phyloP scores from a whole-genome alignment of 2,113 vertebrate genomes.

The Ranitomeya imitator region DNA sequence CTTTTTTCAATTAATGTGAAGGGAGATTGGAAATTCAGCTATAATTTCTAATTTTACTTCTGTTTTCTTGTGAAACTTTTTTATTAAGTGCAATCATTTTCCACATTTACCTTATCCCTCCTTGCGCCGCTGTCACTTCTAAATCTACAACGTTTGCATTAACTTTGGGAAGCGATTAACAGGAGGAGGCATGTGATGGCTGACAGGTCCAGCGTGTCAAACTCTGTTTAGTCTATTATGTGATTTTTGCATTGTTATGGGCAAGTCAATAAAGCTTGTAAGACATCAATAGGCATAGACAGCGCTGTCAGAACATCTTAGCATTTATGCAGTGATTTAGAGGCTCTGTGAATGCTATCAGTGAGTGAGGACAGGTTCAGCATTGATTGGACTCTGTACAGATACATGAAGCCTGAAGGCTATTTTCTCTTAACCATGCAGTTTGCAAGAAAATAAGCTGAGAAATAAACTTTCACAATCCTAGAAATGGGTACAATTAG shows the following conservation, averaged over 20 bases:
- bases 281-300: constrained; percentile 44
- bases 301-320: constrained; percentile 29
- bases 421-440: background rate
- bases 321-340: constrained; percentile 30
- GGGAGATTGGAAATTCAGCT: background rate
- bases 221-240: constrained; percentile 19
- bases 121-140: background rate
- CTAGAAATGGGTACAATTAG: background rate
- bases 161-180: constrained; percentile 14
- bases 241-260: constrained; percentile 42
- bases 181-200: constrained; percentile 10
- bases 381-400: constrained; percentile 31
- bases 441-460: background rate
- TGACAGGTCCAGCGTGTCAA: constrained; percentile 38
- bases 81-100: background rate
- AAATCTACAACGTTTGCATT: background rate
- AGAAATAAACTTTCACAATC: background rate
- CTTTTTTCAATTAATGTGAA: background rate
- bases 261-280: constrained; percentile 41
- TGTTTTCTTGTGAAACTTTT: background rate
- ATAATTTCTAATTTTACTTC: background rate
- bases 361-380: constrained; percentile 35
- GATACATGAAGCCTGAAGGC: constrained; percentile 32
- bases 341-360: constrained; percentile 24
- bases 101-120: background rate